Conservation (phyloP, 2,888 invertebrate genomes). For the Amiota minor region DNA sequence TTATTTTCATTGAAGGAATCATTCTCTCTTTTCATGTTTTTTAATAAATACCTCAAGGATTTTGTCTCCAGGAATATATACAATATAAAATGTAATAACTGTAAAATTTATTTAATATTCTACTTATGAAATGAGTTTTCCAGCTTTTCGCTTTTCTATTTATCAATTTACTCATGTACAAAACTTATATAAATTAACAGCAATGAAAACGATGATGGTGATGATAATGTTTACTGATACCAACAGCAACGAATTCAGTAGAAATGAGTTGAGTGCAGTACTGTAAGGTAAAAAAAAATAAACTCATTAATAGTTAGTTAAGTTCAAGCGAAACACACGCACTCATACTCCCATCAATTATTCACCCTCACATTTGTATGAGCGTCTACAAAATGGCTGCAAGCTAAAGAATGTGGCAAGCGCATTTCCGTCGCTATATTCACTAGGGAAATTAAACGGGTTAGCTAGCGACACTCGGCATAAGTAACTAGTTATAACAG, state of each 20-base stretch:
- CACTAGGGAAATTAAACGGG: conserved; percentile 20
- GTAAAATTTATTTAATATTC: conserved; percentile 65
- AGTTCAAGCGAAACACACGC: conserved; percentile 12
- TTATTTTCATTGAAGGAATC: background rate
- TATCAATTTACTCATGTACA: background rate
- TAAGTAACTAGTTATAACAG: too few relatives aligned
- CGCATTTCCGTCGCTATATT: conserved; percentile 14
- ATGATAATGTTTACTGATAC: background rate
- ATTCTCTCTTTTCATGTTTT: background rate
- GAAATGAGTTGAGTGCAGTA: too few relatives aligned
- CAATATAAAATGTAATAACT: conserved; percentile 55
- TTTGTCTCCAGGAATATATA: background rate
- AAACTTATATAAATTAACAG: conserved; percentile 21
- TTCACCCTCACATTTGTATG: conserved; percentile 2
- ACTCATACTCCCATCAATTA: conserved; percentile 1
- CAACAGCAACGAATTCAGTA: background rate
- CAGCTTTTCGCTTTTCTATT: conserved; percentile 4
- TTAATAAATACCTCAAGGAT: conserved; percentile 10
- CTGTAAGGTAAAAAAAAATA: background rate
- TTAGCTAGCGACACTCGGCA: too few relatives aligned
- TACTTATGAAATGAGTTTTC: conserved; percentile 53
- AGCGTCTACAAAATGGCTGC: conserved; percentile 16
- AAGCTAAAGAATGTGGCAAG: background rate
- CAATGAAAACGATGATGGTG: background rate
- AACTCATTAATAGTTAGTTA: conserved; percentile 11